Conservation (phyloP, 1,140 invertebrate species). For the Platyscapa corneri region DNA sequence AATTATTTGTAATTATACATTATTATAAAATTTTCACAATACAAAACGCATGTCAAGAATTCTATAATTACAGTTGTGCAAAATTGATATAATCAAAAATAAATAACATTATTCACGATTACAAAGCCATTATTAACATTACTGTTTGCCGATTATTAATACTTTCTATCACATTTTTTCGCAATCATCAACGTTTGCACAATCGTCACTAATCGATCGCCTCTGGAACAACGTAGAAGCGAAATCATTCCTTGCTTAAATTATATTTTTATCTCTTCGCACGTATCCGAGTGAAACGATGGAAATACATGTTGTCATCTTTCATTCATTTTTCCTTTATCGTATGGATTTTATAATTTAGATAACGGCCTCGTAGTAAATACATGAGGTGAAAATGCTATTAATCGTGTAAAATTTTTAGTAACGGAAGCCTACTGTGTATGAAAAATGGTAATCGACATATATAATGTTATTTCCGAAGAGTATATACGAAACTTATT, state of each 20-base stretch:
- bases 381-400: neutral
- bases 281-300: neutral
- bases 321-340: conserved; percentile 4
- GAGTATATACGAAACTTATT: neutral
- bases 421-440: neutral
- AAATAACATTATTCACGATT: too few species aligned
- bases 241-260: neutral
- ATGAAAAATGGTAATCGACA: neutral
- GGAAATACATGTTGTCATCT: conserved; percentile 21
- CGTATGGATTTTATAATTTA: neutral
- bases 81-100: neutral
- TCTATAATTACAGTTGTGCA: too few species aligned
- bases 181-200: neutral
- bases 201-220: neutral
- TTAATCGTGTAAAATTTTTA: neutral
- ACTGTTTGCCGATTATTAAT: neutral
- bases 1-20: too few species aligned
- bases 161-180: neutral
- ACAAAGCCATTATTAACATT: too few species aligned
- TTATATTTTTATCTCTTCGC: neutral
- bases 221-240: neutral
- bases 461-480: neutral
- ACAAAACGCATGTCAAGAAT: too few species aligned
- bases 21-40: too few species aligned
- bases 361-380: neutral